A percentile compares a stretch with the other conserved stretches of the same genome.
phyloP scores from a whole-genome alignment of 2,888 invertebrate species.

The Chymomyza amoena region DNA sequence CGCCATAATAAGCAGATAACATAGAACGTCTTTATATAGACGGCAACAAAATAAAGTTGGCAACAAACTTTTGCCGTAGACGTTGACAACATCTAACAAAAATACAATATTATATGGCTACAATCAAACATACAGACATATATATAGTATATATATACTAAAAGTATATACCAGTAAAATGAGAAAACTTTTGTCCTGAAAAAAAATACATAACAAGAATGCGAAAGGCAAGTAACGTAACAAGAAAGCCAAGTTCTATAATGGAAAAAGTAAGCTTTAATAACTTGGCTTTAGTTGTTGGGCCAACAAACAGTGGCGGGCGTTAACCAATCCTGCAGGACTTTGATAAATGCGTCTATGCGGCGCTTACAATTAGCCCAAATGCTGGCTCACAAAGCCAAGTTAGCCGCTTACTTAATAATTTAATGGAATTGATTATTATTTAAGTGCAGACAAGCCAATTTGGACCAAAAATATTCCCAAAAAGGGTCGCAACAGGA shows the following conservation, averaged over 20 bases:
- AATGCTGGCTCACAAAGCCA: constrained; percentile 57
- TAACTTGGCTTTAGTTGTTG: constrained; percentile 2
- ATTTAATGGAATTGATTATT: constrained; percentile 71
- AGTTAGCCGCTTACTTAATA: constrained; percentile 52
- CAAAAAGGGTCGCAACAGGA: constrained; percentile 48
- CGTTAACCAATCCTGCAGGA: not conserved
- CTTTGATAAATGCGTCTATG: not conserved
- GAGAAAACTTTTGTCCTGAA: constrained; percentile 17
- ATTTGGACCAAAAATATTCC: constrained; percentile 22
- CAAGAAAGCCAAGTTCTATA: constrained; percentile 49
- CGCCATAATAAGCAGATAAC: constrained; percentile 56
- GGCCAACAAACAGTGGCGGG: not conserved
- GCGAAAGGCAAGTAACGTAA: constrained; percentile 41
- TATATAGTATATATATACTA: not conserved
- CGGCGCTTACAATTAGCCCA: not conserved
- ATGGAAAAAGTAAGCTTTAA: constrained; percentile 2
- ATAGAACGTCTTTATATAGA: constrained; percentile 3
- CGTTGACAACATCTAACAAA: constrained; percentile 12
- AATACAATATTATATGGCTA: not conserved
- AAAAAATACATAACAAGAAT: constrained; percentile 1
- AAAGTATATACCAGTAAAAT: constrained; percentile 2
- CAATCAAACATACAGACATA: not conserved
- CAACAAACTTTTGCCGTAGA: constrained; percentile 27
- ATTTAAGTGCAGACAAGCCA: constrained; percentile 64
- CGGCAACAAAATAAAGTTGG: constrained; percentile 18